A percentile compares a stretch with the other conserved stretches of the same genome.
These are phyloP conservation scores for Fragum fragum DNA, from an alignment of 2,888 invertebrate genomes.

Conservation along the genomic window DNA sequence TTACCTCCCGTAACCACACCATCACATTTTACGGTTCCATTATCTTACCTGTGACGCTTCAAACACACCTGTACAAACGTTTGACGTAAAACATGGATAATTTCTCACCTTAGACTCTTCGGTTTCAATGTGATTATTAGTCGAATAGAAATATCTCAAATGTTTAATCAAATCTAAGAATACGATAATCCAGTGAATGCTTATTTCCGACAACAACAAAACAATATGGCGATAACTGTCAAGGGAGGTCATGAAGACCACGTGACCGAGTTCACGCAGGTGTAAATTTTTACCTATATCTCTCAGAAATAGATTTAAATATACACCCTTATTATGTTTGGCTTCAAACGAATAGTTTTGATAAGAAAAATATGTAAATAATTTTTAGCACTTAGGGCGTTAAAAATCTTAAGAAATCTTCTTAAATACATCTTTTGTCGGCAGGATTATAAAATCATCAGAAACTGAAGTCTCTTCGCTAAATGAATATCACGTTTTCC, in stretches of 20 bases:
- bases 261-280: constrained; percentile 13
- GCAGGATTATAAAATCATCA: too few relatives aligned
- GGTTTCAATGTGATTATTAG: neutral
- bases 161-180: neutral
- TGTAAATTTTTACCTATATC: constrained; percentile 5
- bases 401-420: neutral
- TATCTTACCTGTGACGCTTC: neutral
- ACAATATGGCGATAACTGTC: constrained; percentile 18
- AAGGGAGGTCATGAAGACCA: constrained; percentile 20
- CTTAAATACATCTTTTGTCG: too few relatives aligned
- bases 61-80: neutral
- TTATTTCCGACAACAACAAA: constrained; percentile 20
- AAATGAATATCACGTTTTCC: too few relatives aligned
- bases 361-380: neutral
- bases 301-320: neutral
- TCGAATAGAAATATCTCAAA: neutral
- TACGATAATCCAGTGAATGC: neutral
- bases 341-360: neutral
- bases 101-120: neutral
- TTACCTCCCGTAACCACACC: neutral
- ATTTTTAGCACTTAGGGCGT: too few relatives aligned
- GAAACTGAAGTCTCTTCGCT: too few relatives aligned
- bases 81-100: neutral
- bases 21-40: neutral
- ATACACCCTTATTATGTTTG: neutral